Evolutionary conservation across 2,888 invertebrate species (phyloP).

Genomic region (Ernsta delagoae): DNA sequence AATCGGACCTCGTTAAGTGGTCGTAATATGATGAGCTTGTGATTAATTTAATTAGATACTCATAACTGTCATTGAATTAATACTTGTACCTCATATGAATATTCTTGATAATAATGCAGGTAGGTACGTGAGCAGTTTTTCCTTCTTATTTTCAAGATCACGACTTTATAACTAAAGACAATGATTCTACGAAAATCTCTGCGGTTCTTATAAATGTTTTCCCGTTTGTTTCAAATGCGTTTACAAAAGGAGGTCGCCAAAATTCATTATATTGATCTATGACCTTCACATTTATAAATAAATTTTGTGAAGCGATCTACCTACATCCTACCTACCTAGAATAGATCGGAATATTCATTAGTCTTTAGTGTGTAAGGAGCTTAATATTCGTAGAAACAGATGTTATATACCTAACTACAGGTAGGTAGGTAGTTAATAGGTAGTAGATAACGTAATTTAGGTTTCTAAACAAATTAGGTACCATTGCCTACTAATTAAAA

Average conservation of each 20-base stretch:
- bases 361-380: not conserved
- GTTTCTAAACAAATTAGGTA: not conserved
- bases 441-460: not conserved
- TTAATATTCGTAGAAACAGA: not conserved
- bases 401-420: too few species aligned
- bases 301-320: not conserved
- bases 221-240: not conserved
- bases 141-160: constrained; percentile 15
- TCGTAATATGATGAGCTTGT: too few species aligned
- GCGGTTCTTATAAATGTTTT: not conserved
- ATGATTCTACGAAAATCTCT: constrained; percentile 10
- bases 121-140: not conserved
- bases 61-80: not conserved
- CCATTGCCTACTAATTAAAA: constrained; percentile 4
- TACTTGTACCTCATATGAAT: not conserved
- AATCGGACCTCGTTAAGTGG: too few species aligned
- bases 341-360: too few species aligned
- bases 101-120: not conserved
- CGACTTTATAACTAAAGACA: not conserved
- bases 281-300: too few species aligned
- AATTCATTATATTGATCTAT: not conserved
- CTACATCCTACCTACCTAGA: too few species aligned
- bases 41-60: too few species aligned
- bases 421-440: too few species aligned
- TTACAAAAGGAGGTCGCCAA: not conserved